Evolutionary conservation across 2,113 vertebrate species (phyloP), one percentile per base, ranked within the genome.

Genomic region (Planiliza haematocheilus): DNA sequence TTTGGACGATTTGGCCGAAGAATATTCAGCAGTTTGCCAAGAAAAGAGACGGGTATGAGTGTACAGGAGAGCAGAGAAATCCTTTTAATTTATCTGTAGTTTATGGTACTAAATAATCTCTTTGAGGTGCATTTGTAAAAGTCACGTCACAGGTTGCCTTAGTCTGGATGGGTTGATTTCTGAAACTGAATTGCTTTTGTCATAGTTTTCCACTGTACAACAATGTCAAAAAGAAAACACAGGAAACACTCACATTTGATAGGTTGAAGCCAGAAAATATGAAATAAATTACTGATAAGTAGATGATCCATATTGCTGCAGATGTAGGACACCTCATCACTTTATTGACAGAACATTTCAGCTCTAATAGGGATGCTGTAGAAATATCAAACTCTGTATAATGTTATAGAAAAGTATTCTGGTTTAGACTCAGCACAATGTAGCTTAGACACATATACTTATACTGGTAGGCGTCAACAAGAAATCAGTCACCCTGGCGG

Each of bases 1-100:
- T 83, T 72, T 17, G 34, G 20, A 61, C 61, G 41, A 81, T 76
- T 81, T 62, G 30, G 45, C 59, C 36, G 43, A 9, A 41, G 21
- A 52, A 12, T 56, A 36, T 18, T 67, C 4, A 52, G 45, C 17
- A 55, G 13, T 42, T 41, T 69, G 77, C 72, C 67, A 81, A 41
- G 18, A 66, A 48, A 64, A 67, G 2, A 73, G 64, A 72, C 10
- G 37, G 13, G 60, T 37, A 36, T 34, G 61, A 21, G 16, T 21
- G 36, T 58, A 4, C 8, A 38, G 18, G 16, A 46, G 37, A 46
- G 49, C 18, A 39, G 24, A 36, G 8, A 67, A 53, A 59, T 77
- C 7, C 24, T 24, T 55, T 46, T 62, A 1, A 64, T 30, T 7
- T 34, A 34, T 45, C 38, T 14, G 3, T 30, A 30, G 24, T 30